Conservation (phyloP, 2,888 invertebrate genomes). For the Rhabditoides inermis region DNA sequence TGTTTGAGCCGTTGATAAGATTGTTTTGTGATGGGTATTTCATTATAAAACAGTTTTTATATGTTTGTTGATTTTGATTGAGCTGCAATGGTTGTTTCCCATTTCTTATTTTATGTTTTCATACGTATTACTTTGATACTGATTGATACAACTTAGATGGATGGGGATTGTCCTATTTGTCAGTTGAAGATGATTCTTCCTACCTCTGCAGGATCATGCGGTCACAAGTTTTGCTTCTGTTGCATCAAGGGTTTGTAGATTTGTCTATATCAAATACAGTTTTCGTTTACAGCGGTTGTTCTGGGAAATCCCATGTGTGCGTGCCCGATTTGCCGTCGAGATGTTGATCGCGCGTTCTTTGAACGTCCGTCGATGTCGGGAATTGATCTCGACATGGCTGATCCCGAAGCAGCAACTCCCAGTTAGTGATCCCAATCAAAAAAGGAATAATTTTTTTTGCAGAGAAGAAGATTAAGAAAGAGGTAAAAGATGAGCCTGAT, state of each 20-base stretch:
- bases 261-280: neutral
- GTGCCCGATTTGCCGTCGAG: slow-evolving; percentile 30
- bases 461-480: too few relatives aligned
- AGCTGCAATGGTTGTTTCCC: too few relatives aligned
- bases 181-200: slow-evolving; percentile 23
- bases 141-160: too few relatives aligned
- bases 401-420: slow-evolving; percentile 5
- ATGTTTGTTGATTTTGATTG: too few relatives aligned
- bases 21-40: slow-evolving; percentile 6
- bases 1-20: slow-evolving; percentile 9
- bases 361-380: slow-evolving; percentile 8
- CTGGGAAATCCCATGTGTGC: slow-evolving; percentile 2
- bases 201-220: slow-evolving; percentile 17
- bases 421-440: too few relatives aligned
- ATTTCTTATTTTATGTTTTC: too few relatives aligned
- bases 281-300: neutral
- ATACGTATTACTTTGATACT: too few relatives aligned
- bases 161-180: slow-evolving; percentile 31
- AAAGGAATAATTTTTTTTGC: too few relatives aligned
- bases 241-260: slow-evolving; percentile 34
- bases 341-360: slow-evolving; percentile 15
- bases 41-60: neutral
- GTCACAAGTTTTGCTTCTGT: slow-evolving; percentile 35
- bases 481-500: too few relatives aligned
- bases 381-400: slow-evolving; percentile 6